Conservation (phyloP, 2,888 invertebrate species). For the Anoplius nigerrimus region DNA sequence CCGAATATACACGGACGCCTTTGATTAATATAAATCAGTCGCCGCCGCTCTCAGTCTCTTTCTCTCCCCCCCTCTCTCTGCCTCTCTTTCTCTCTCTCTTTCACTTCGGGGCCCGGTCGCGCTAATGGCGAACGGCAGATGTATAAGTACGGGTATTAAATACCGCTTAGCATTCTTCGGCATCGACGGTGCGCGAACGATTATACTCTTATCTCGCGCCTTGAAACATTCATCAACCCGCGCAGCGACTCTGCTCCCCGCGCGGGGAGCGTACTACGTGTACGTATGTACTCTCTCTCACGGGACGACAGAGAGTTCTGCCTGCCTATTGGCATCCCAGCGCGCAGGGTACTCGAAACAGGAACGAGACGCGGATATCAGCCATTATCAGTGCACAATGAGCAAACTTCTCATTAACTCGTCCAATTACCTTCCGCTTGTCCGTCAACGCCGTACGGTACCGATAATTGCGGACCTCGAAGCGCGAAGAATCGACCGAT, state of each 20-base stretch:
- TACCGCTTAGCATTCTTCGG: constrained; percentile 51
- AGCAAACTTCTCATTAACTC: constrained; percentile 9
- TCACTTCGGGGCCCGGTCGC: constrained; percentile 13
- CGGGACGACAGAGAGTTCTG: background rate
- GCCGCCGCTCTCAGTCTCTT: background rate
- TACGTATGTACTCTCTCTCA: too few species aligned
- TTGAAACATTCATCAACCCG: background rate
- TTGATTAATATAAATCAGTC: background rate
- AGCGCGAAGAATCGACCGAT: background rate
- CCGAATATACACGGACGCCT: background rate
- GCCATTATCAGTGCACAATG: background rate
- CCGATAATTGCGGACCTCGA: background rate
- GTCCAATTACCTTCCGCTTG: constrained; percentile 1
- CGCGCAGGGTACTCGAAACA: background rate
- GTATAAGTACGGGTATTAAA: constrained; percentile 55
- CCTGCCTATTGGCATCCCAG: too few species aligned
- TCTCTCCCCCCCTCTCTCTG: background rate
- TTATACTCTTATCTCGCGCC: constrained; percentile 47
- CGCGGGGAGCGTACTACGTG: background rate
- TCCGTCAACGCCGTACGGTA: background rate
- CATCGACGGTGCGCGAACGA: constrained; percentile 38
- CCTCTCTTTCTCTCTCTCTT: background rate
- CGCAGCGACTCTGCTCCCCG: background rate
- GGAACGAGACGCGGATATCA: background rate
- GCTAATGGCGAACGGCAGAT: constrained; percentile 52